phyloP scores from a whole-genome alignment of 2,113 vertebrate species.

The Carassius carassius region DNA sequence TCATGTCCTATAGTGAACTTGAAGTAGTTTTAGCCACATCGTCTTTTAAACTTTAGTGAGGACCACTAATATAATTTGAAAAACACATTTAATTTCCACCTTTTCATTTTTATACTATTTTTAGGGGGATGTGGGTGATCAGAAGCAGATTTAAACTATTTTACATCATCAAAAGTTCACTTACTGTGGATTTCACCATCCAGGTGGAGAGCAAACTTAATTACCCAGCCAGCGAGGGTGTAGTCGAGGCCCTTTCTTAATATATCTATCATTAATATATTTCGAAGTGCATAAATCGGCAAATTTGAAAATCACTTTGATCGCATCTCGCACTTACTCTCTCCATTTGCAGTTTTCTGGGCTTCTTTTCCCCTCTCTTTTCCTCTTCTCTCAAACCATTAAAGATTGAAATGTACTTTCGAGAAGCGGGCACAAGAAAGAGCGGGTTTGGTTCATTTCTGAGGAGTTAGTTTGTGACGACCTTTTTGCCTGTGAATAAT shows the following conservation, averaged over 20 bases:
- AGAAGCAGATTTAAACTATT: slow-evolving; percentile 47
- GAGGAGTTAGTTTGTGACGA: slow-evolving; percentile 60
- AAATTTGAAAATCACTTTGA: slow-evolving; percentile 71
- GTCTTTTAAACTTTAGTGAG: slow-evolving; percentile 26
- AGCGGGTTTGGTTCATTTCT: slow-evolving; percentile 38
- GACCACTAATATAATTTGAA: slow-evolving; percentile 41
- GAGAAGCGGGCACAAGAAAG: slow-evolving; percentile 54
- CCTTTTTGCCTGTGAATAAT: slow-evolving; percentile 75
- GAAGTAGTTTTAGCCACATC: slow-evolving; percentile 23
- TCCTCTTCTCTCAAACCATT: slow-evolving; percentile 63
- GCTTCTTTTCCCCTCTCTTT: neutral
- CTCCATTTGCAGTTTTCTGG: slow-evolving; percentile 21
- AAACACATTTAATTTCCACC: slow-evolving; percentile 50
- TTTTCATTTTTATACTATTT: slow-evolving; percentile 31
- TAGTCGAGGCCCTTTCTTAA: slow-evolving; percentile 57
- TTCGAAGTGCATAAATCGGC: slow-evolving; percentile 65
- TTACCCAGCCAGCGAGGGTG: slow-evolving; percentile 65
- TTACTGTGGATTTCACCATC: slow-evolving; percentile 69
- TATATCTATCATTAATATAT: slow-evolving; percentile 70
- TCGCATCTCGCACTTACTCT: slow-evolving; percentile 51
- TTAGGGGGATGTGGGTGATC: slow-evolving; percentile 40
- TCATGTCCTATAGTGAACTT: neutral
- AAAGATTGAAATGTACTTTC: slow-evolving; percentile 70
- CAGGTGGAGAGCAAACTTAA: slow-evolving; percentile 68
- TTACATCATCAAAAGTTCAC: slow-evolving; percentile 58